A percentile compares a stretch with the other conserved stretches of the same genome.
phyloP scores from a whole-genome alignment of 2,797 vertebrate genomes.

The Myripristis murdjan region DNA sequence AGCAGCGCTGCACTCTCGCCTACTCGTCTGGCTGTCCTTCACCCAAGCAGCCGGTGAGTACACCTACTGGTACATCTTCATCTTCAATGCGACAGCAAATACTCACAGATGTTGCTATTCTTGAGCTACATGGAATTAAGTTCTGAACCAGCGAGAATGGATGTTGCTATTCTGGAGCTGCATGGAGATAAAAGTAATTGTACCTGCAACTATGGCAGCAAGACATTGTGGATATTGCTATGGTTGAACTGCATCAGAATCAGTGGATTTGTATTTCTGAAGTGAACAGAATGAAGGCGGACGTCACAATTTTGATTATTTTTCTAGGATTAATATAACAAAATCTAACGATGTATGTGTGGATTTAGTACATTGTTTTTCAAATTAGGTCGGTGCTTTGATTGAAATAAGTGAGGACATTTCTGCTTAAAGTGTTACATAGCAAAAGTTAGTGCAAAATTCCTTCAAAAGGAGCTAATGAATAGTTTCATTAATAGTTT shows the following conservation, averaged over 20 bases:
- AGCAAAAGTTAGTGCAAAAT: neutral
- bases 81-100: neutral
- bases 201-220: neutral
- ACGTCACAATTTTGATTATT: no score
- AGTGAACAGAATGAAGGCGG: no score
- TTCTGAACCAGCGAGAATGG: neutral
- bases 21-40: constrained; percentile 58
- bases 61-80: neutral
- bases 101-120: neutral
- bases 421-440: neutral
- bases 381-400: neutral
- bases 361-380: neutral
- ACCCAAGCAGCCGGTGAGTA: constrained; percentile 79
- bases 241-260: no score
- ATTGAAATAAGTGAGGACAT: neutral
- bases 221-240: no score
- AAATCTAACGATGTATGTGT: neutral
- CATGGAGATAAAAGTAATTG: neutral
- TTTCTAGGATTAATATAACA: no score
- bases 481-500: neutral
- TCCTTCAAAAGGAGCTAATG: neutral
- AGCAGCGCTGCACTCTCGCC: constrained; percentile 49
- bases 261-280: no score
- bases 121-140: neutral
- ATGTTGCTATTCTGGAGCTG: neutral